These are phyloP conservation scores for Boleophthalmus pectinirostris DNA, from an alignment of 2,113 vertebrate species.

Conservation along the genomic window DNA sequence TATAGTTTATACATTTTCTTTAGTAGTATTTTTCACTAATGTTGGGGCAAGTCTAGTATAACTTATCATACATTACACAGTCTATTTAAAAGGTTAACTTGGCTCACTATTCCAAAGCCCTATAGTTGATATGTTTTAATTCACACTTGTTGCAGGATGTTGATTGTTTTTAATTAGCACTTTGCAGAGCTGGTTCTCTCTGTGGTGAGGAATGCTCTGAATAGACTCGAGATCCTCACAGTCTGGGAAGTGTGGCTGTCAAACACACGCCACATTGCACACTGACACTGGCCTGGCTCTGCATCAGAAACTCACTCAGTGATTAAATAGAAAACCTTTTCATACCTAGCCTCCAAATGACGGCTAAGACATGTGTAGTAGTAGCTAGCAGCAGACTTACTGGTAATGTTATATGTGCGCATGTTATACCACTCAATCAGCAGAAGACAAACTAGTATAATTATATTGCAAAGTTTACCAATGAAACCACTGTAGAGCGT, in stretches of 20 bases:
- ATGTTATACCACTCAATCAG: background rate
- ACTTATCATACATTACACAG: background rate
- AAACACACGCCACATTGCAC: constrained; percentile 56
- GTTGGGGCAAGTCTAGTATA: background rate
- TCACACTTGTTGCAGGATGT: constrained; percentile 57
- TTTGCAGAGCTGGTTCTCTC: constrained; percentile 57
- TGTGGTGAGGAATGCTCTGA: constrained; percentile 71
- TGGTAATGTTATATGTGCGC: background rate
- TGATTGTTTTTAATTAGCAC: constrained; percentile 77
- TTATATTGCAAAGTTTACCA: too few relatives aligned
- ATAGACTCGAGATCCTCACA: constrained; percentile 31
- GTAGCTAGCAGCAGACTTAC: background rate
- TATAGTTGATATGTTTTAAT: constrained; percentile 62
- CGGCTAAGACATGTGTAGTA: background rate
- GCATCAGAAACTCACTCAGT: background rate
- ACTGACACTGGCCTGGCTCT: background rate
- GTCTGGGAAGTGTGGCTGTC: constrained; percentile 49
- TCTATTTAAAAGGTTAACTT: background rate
- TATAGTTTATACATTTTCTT: too few relatives aligned
- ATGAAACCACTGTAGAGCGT: too few relatives aligned
- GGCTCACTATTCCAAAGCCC: background rate
- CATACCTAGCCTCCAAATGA: background rate
- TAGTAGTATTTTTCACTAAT: too few relatives aligned
- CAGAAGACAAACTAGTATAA: background rate
- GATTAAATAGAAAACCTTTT: background rate